Percentiles rank a stretch among this genome's conserved stretches.
These are phyloP conservation scores for Escarpia spicata DNA, from an alignment of 2,888 invertebrate species.

Conservation along the genomic window DNA sequence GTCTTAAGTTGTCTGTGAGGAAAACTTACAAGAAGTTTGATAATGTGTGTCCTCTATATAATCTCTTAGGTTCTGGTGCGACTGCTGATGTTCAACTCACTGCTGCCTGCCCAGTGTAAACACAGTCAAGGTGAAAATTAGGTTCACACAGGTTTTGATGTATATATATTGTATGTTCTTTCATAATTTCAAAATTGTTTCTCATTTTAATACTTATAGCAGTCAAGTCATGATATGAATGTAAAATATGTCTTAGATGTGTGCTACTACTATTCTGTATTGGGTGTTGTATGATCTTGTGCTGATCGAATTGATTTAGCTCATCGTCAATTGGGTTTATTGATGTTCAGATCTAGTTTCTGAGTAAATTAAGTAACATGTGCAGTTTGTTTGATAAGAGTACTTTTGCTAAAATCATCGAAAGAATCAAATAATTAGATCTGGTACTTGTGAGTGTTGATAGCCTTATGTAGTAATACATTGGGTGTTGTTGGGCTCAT, in stretches of 20 bases:
- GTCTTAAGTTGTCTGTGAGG: background rate
- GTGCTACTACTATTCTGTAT: too few species aligned
- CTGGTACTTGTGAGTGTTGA: too few species aligned
- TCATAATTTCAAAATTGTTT: too few species aligned
- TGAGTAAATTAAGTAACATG: too few species aligned
- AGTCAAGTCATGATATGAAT: too few species aligned
- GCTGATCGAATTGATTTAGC: background rate
- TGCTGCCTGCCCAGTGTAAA: slow-evolving; percentile 46
- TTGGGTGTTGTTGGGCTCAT: background rate
- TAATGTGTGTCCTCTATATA: background rate
- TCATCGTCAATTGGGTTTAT: too few species aligned
- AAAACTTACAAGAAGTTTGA: background rate
- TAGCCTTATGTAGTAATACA: too few species aligned
- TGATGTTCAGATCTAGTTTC: too few species aligned
- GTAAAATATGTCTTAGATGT: too few species aligned
- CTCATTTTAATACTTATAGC: too few species aligned
- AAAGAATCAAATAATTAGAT: background rate
- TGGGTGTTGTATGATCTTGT: background rate
- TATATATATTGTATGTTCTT: background rate
- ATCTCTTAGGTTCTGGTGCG: slow-evolving; percentile 51
- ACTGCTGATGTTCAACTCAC: slow-evolving; percentile 53
- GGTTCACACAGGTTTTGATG: background rate
- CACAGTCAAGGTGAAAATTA: slow-evolving; percentile 40
- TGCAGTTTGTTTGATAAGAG: background rate
- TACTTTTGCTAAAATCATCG: background rate